A percentile compares a stretch with the other conserved stretches of the same genome.
Evolutionary conservation across 2,797 vertebrate genomes (phyloP).

Genomic region (Valencia hispanica): DNA sequence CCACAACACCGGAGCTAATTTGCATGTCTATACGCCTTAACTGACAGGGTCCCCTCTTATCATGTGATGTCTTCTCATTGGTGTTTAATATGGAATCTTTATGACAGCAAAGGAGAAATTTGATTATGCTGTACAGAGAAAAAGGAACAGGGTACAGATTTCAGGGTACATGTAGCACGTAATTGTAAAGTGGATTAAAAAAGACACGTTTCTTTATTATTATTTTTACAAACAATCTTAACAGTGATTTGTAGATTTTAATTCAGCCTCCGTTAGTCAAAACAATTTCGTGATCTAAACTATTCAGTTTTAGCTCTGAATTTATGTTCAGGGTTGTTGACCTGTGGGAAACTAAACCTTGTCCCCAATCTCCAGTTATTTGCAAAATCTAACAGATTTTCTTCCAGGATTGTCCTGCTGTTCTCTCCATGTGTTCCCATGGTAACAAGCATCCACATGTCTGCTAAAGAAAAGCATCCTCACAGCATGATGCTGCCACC

Average conservation of each 20-base stretch:
- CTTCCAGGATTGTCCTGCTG: not conserved
- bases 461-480: not conserved
- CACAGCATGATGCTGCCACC: not conserved
- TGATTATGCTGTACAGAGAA: conserved; percentile 39
- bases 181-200: not conserved
- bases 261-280: not conserved
- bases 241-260: not conserved
- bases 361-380: not conserved
- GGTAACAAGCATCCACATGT: not conserved
- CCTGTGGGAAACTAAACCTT: not conserved
- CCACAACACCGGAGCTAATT: conserved; percentile 49
- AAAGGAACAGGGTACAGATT: conserved; percentile 38
- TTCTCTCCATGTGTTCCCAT: not conserved
- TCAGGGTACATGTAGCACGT: conserved; percentile 42
- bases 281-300: not conserved
- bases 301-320: not conserved
- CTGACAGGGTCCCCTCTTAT: conserved; percentile 51
- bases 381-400: not conserved
- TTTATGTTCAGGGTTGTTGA: not conserved
- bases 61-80: conserved; percentile 36
- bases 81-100: conserved; percentile 54
- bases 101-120: conserved; percentile 63
- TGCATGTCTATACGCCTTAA: conserved; percentile 67
- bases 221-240: not conserved
- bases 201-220: not conserved